A percentile compares a stretch with the other conserved stretches of the same genome.
Evolutionary conservation across 2,113 vertebrate genomes (phyloP).

Genomic region (Galbula dea): DNA sequence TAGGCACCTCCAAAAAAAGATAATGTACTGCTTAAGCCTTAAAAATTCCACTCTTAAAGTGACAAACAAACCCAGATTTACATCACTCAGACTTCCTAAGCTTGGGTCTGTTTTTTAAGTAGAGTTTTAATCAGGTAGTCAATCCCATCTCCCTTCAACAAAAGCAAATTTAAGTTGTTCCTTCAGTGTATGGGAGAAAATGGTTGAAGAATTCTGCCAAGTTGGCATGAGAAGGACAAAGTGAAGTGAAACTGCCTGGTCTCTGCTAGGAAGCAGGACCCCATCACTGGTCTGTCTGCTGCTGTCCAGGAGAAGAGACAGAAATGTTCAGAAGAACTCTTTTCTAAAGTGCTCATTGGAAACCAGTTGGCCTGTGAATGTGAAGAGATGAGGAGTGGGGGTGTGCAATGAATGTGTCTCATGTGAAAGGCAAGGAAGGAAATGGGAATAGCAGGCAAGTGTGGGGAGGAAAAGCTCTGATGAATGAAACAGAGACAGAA

Average conservation of each 20-base stretch:
- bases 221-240: not conserved
- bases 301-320: not conserved
- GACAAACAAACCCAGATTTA: not conserved
- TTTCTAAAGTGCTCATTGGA: not conserved
- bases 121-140: not conserved
- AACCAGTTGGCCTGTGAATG: not conserved
- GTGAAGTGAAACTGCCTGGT: not conserved
- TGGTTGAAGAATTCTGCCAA: not conserved
- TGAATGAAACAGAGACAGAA: conserved; percentile 26
- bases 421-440: not conserved
- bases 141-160: not conserved
- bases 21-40: not conserved
- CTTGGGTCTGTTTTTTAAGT: not conserved
- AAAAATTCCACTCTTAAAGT: not conserved
- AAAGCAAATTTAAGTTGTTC: not conserved
- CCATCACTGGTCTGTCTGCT: not conserved
- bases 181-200: not conserved
- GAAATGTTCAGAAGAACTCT: not conserved
- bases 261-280: not conserved
- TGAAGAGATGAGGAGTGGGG: not conserved
- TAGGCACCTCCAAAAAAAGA: not conserved
- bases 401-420: not conserved
- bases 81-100: not conserved
- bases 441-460: conserved; percentile 51
- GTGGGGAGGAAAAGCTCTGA: not conserved